A percentile compares a stretch with the other conserved stretches of the same genome.
Evolutionary conservation across 2,113 vertebrate genomes (phyloP).

Genomic region (Calonectris borealis): DNA sequence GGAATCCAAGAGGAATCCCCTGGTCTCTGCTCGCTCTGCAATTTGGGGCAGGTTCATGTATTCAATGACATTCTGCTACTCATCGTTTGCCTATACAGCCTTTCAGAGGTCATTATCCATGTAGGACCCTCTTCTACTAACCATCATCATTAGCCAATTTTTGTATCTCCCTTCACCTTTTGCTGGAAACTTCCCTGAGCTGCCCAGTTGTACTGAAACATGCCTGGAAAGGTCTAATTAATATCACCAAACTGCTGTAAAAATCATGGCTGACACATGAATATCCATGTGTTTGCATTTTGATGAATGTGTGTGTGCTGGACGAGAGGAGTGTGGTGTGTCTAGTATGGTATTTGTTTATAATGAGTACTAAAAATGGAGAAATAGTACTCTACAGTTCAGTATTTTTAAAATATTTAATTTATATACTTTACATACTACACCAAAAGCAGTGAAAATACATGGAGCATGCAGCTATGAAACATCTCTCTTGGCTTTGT

Average conservation of each 20-base stretch:
- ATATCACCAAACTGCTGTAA: not conserved
- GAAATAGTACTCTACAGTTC: not conserved
- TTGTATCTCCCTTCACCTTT: not conserved
- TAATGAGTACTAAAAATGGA: not conserved
- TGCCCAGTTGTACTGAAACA: not conserved
- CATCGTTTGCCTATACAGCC: rapidly evolving
- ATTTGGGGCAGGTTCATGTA: not conserved
- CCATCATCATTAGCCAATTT: not conserved
- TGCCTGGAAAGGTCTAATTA: not conserved
- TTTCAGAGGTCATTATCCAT: not conserved
- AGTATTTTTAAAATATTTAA: not conserved
- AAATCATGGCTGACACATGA: not conserved
- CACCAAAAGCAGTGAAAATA: not conserved
- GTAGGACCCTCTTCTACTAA: not conserved
- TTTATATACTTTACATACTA: not conserved
- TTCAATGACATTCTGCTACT: not conserved
- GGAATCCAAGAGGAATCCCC: not conserved
- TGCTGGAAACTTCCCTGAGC: not conserved
- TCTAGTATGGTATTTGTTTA: not conserved
- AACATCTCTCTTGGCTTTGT: not conserved
- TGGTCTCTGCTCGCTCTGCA: rapidly evolving
- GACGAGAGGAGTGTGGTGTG: not conserved
- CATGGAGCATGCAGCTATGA: not conserved
- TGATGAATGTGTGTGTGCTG: not conserved
- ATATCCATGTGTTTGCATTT: not conserved